Percentiles rank a stretch among this genome's conserved stretches.
These are phyloP conservation scores for Ceuthmochares aereus DNA, from an alignment of 2,113 vertebrate species.

Conservation along the genomic window DNA sequence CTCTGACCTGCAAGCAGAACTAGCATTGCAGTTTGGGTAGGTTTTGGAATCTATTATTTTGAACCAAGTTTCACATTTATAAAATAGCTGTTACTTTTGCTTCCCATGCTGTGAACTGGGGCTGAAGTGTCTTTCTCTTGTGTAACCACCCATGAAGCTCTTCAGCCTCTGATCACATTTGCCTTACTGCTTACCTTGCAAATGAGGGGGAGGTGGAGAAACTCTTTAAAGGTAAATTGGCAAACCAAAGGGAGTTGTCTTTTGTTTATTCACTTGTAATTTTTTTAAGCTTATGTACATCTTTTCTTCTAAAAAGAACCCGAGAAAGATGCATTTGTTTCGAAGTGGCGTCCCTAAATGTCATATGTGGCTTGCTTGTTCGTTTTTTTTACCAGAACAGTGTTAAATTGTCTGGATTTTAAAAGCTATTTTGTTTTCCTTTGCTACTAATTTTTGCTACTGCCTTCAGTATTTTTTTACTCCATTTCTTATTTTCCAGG, in stretches of 20 bases:
- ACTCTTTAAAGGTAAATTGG: background rate
- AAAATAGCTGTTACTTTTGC: background rate
- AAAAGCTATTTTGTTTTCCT: background rate
- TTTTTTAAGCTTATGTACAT: background rate
- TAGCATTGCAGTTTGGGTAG: background rate
- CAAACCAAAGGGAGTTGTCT: background rate
- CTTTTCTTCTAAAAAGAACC: background rate
- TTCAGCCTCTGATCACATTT: background rate
- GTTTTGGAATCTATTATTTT: background rate
- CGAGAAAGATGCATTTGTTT: background rate
- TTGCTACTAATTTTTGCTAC: background rate
- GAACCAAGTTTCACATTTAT: background rate
- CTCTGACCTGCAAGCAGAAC: background rate
- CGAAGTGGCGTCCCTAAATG: background rate
- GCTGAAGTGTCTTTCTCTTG: background rate
- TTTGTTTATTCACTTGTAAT: background rate
- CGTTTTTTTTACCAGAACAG: conserved; percentile 24
- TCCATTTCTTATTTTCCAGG: background rate
- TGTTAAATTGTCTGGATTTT: conserved; percentile 38
- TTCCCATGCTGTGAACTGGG: background rate
- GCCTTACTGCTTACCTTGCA: background rate
- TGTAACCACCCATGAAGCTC: background rate
- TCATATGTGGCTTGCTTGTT: background rate
- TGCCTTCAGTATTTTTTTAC: background rate
- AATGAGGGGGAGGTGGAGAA: background rate